These are phyloP conservation scores for Pegoplata infirma DNA, from an alignment of 2,888 invertebrate species.

Conservation along the genomic window DNA sequence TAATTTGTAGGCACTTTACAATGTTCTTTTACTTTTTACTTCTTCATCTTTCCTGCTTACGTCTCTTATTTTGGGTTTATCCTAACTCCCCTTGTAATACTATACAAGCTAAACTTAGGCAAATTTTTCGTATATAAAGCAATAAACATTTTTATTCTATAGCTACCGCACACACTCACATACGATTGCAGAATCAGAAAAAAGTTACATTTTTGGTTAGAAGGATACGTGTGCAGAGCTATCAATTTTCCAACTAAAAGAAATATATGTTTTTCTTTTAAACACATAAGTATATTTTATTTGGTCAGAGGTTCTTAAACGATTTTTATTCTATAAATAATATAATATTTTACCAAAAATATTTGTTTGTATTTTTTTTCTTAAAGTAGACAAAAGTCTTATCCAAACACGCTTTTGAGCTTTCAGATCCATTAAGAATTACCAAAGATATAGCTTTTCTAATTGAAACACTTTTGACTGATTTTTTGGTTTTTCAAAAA, in stretches of 20 bases:
- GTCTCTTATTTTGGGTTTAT: neutral
- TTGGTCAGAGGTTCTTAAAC: too few relatives aligned
- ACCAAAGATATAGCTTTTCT: too few relatives aligned
- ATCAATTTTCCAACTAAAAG: conserved; percentile 37
- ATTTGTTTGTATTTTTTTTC: too few relatives aligned
- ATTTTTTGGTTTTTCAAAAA: too few relatives aligned
- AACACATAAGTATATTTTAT: too few relatives aligned
- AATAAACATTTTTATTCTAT: too few relatives aligned
- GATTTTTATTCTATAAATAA: too few relatives aligned
- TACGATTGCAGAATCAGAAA: neutral
- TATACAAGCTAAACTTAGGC: neutral
- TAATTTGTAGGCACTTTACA: conserved; percentile 65
- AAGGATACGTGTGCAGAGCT: conserved; percentile 28
- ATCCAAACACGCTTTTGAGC: too few relatives aligned
- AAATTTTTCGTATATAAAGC: neutral
- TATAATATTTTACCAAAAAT: too few relatives aligned
- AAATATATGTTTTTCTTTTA: neutral
- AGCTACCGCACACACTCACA: neutral
- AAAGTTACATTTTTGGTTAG: neutral
- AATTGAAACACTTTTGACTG: too few relatives aligned
- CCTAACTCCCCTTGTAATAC: neutral
- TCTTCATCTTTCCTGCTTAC: conserved; percentile 14
- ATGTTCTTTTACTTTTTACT: conserved; percentile 9
- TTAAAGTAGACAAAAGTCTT: too few relatives aligned
- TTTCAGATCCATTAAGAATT: too few relatives aligned